Evolutionary conservation across 2,113 vertebrate genomes (phyloP).

Genomic region (Sebastes fasciatus): DNA sequence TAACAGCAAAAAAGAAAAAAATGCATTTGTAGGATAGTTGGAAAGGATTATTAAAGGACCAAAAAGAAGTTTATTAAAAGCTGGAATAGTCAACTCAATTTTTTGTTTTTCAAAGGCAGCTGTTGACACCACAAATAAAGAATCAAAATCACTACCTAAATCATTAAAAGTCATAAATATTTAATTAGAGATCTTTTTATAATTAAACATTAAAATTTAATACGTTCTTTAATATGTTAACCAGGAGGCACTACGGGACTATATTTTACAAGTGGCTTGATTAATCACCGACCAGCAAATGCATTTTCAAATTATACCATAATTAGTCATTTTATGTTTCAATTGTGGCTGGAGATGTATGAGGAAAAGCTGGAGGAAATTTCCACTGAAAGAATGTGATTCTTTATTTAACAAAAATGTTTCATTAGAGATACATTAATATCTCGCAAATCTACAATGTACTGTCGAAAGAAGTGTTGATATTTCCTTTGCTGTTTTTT

Average conservation of each 20-base stretch:
- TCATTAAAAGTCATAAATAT: slow-evolving; percentile 78
- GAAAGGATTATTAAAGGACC: not conserved
- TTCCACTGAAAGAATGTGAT: slow-evolving; percentile 22
- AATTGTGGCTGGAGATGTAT: slow-evolving; percentile 41
- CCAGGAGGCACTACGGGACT: slow-evolving; percentile 68
- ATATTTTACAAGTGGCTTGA: slow-evolving; percentile 74
- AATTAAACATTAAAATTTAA: slow-evolving; percentile 85
- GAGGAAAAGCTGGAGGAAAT: slow-evolving; percentile 19
- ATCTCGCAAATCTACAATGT: slow-evolving; percentile 14
- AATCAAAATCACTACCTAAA: slow-evolving; percentile 61
- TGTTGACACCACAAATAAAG: slow-evolving; percentile 44
- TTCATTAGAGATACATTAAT: slow-evolving; percentile 52
- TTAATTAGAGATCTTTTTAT: slow-evolving; percentile 77
- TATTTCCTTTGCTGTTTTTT: not conserved
- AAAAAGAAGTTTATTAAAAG: not conserved
- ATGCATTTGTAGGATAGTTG: not conserved
- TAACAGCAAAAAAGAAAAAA: not conserved
- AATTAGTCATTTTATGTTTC: slow-evolving; percentile 72
- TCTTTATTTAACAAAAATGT: slow-evolving; percentile 54
- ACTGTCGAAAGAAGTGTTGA: not conserved
- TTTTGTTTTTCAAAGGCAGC: slow-evolving; percentile 50
- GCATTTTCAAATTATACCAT: slow-evolving; percentile 74
- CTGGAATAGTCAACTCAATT: not conserved
- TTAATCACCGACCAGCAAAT: slow-evolving; percentile 76
- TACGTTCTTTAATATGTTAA: slow-evolving; percentile 79